Base-by-base conservation (phyloP, 2,797 vertebrate genomes). In the Carcharodon carcharias region DNA sequence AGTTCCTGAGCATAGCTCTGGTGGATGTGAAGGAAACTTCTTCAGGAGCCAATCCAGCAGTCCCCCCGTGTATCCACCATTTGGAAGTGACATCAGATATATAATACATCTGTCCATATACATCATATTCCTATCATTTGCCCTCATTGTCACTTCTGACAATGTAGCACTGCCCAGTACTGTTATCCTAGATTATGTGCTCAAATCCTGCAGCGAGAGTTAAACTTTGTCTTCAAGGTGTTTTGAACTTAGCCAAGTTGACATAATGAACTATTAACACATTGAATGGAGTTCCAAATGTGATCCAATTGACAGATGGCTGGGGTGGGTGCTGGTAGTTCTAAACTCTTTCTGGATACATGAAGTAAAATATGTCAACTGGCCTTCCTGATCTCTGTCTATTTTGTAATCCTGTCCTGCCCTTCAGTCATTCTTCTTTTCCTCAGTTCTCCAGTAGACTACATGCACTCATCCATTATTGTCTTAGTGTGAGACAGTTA, bases 391-490 rank as follows among this genome's bases (percentile, higher is more conserved):
- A 40, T 12, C 40, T 26, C n/a, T 65, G 58, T 63, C 8, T 26
- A 40, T 35, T 58, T 61, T 61, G 31, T 63, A n/a, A 58, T 91
- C 88, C n/a, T 12, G 88, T 4, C 58, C 88, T n/a, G 26, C 54
- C 65, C 40, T 95, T 95, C 94, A 73, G 16, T 56, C 45, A 73
- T 54, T 50, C 69, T 56, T 69, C 28, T 73, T 71, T 28, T 71
- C 67, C n/a, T 65, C 28, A 71, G 45, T 50, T 56, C 6, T 67
- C 26, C 45, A 31, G 45, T 69, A 95, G 45, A 95, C 7, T 31
- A 54, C 28, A 73, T 54, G 26, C 26, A 69, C 50, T 95, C 67
- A 95, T 95, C 67, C 40, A 73, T 95, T 69, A 95, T 50, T 95
- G 28, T 21, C 45, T 73, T 56, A 77, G 56, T 95, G 9, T 95